Conservation (phyloP, 2,113 vertebrate species). For the Heterochromis multidens region DNA sequence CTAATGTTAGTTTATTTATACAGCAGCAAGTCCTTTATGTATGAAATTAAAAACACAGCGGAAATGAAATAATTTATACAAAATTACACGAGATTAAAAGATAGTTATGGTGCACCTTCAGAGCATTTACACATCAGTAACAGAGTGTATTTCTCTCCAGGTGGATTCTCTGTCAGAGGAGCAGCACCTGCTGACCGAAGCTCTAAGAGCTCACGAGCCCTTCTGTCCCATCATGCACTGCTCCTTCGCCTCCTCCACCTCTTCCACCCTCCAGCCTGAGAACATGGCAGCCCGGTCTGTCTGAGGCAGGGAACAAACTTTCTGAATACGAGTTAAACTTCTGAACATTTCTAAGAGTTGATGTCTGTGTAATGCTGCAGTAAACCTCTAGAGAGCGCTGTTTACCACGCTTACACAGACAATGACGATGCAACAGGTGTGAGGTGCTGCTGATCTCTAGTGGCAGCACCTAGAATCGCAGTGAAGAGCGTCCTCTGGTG, state of each 20-base stretch:
- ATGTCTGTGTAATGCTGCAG: background rate
- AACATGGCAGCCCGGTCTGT: background rate
- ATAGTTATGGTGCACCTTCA: background rate
- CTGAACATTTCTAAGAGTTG: background rate
- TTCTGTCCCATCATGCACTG: constrained; percentile 84
- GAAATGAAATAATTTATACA: background rate
- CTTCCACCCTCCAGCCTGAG: background rate
- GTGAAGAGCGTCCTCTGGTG: background rate
- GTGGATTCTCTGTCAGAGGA: constrained; percentile 88
- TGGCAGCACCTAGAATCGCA: background rate
- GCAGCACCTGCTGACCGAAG: constrained; percentile 82
- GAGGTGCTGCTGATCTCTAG: background rate
- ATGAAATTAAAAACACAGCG: background rate
- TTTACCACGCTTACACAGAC: background rate
- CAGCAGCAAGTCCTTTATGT: background rate
- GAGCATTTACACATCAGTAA: background rate
- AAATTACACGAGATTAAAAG: background rate
- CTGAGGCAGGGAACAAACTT: background rate
- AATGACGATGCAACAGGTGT: background rate
- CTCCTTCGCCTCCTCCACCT: constrained; percentile 18
- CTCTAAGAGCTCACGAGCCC: constrained; percentile 84
- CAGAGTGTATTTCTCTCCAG: background rate
- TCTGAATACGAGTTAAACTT: background rate
- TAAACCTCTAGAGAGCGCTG: background rate
- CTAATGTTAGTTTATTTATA: background rate